Percentiles rank a stretch among this genome's conserved stretches.
Evolutionary conservation across 1,140 invertebrate genomes (phyloP).

Genomic region (Pachyrhynchus sulphureomaculatus): DNA sequence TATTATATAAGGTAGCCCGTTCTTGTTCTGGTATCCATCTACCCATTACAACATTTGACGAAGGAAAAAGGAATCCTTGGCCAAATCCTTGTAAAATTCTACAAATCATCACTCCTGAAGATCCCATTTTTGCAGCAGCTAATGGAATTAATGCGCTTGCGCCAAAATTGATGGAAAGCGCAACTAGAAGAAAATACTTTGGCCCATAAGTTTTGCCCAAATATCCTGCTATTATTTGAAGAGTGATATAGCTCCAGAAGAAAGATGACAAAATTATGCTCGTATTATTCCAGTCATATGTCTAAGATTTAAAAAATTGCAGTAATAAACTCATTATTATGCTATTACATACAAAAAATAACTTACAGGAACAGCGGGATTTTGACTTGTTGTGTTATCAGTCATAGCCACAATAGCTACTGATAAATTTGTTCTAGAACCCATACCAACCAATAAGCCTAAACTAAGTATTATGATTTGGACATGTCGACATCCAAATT

Average conservation of each 20-base stretch:
- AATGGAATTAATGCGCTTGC: conserved; percentile 54
- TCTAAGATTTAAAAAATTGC: too few species aligned
- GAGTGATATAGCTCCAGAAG: conserved; percentile 62
- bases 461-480: conserved; percentile 64
- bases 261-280: conserved; percentile 65
- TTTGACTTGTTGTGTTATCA: conserved; percentile 44
- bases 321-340: too few species aligned
- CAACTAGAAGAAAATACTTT: conserved; percentile 60
- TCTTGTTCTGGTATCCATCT: conserved; percentile 71
- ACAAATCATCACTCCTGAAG: conserved; percentile 61
- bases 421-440: conserved; percentile 66
- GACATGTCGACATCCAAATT: conserved; percentile 63
- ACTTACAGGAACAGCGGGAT: conserved; percentile 44
- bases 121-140: conserved; percentile 52
- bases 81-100: conserved; percentile 74
- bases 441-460: conserved; percentile 62
- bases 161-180: conserved; percentile 57
- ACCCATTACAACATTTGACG: conserved; percentile 73
- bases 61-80: conserved; percentile 78
- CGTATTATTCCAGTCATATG: conserved; percentile 53
- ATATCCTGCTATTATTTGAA: conserved; percentile 67
- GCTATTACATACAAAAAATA: too few species aligned
- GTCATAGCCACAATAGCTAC: conserved; percentile 73
- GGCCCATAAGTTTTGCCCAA: conserved; percentile 64
- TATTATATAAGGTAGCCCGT: conserved; percentile 58